Evolutionary conservation across 2,797 vertebrate species (phyloP).

Genomic region (Brachyalestes nurse): DNA sequence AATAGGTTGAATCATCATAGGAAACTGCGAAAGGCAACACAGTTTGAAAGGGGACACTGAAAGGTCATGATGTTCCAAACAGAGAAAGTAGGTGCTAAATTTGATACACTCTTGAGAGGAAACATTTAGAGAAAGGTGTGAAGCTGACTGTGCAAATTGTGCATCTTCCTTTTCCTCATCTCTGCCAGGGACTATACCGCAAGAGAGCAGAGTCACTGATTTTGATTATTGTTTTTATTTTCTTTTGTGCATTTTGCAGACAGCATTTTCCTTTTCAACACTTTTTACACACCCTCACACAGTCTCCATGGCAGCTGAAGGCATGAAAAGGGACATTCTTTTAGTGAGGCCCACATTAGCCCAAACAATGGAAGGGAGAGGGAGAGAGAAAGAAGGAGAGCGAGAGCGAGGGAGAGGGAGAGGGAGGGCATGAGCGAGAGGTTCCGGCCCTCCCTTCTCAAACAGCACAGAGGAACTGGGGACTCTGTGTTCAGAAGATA

Average conservation of each 20-base stretch:
- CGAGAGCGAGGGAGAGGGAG: neutral
- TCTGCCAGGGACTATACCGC: neutral
- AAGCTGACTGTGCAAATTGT: neutral
- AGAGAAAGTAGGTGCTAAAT: neutral
- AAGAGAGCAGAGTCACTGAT: neutral
- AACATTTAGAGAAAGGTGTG: neutral
- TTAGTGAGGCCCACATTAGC: slow-evolving; percentile 39
- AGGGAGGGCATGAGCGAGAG: neutral
- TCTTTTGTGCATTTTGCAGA: neutral
- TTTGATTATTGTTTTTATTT: neutral
- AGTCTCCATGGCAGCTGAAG: slow-evolving; percentile 32
- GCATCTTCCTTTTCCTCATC: neutral
- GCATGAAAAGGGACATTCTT: slow-evolving; percentile 60
- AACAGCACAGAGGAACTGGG: slow-evolving; percentile 43
- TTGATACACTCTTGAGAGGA: neutral
- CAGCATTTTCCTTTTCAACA: no score
- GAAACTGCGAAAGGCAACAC: neutral
- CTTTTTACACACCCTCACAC: slow-evolving; percentile 10
- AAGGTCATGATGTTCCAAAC: neutral
- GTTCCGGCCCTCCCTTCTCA: slow-evolving; percentile 40
- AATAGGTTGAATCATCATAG: slow-evolving; percentile 11
- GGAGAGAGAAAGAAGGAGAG: neutral
- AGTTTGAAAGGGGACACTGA: neutral
- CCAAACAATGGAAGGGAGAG: slow-evolving; percentile 49
- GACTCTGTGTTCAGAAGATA: slow-evolving; percentile 23